Percentiles rank a stretch among this genome's conserved stretches.
phyloP scores from a whole-genome alignment of 2,113 vertebrate species.

The Amphiprion percula region DNA sequence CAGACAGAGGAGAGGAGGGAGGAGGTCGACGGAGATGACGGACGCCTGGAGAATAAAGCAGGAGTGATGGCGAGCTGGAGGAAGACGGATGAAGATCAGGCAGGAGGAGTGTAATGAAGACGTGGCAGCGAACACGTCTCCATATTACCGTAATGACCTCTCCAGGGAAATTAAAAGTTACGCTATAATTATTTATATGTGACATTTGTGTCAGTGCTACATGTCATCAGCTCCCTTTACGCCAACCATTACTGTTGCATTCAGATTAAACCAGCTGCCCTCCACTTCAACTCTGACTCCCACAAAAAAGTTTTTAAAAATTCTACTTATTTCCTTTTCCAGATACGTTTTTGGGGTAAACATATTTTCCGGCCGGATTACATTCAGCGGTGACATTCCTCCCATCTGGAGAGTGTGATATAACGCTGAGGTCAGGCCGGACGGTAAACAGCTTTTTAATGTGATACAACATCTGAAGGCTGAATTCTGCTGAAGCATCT shows the following conservation, averaged over 20 bases:
- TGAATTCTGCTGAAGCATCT: too few species aligned
- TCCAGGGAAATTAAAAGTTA: constrained; percentile 71
- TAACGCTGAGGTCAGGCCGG: too few species aligned
- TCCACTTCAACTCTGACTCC: background rate
- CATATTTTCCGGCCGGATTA: background rate
- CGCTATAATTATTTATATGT: constrained; percentile 62
- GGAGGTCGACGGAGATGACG: background rate
- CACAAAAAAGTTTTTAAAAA: background rate
- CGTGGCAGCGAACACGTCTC: constrained; percentile 48
- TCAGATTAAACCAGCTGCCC: constrained; percentile 4
- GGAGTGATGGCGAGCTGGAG: background rate
- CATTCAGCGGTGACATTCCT: too few species aligned
- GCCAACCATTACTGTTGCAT: constrained; percentile 30
- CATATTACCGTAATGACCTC: constrained; percentile 59
- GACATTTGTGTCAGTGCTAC: constrained; percentile 40
- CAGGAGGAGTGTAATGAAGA: constrained; percentile 51
- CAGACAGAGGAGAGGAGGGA: background rate
- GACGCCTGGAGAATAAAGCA: constrained; percentile 10
- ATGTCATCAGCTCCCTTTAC: constrained; percentile 50
- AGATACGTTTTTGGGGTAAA: background rate
- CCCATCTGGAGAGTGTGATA: too few species aligned
- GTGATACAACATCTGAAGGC: too few species aligned
- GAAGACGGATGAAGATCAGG: constrained; percentile 45
- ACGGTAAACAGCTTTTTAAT: too few species aligned
- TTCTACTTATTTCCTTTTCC: background rate